Conservation (phyloP, 2,797 vertebrate species). For the Valencia hispanica region DNA sequence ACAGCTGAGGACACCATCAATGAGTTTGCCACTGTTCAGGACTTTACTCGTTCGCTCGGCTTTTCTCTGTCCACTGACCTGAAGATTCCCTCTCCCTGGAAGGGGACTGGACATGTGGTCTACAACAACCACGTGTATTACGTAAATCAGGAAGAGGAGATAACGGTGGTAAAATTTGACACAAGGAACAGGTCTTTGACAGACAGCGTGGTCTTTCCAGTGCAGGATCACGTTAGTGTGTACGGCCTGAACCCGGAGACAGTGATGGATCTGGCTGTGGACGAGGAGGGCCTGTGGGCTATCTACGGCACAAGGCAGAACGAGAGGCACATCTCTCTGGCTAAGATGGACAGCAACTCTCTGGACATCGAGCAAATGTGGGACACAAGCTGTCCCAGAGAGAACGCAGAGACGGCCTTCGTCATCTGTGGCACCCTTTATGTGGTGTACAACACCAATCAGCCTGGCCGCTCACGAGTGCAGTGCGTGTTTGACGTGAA, state of each 20-base stretch:
- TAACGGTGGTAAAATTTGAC: conserved; percentile 91
- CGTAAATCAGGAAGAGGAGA: conserved; percentile 82
- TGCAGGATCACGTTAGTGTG: conserved; percentile 82
- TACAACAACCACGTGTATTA: conserved; percentile 88
- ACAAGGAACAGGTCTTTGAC: conserved; percentile 83
- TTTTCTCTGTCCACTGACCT: conserved; percentile 83
- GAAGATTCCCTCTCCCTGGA: conserved; percentile 89
- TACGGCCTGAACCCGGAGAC: conserved; percentile 88
- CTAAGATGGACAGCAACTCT: conserved; percentile 88
- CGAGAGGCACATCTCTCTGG: conserved; percentile 89
- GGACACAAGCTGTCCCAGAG: conserved; percentile 92
- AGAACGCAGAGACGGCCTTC: conserved; percentile 94
- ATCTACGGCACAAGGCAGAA: conserved; percentile 91
- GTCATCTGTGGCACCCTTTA: conserved; percentile 95
- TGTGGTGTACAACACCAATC: conserved; percentile 94
- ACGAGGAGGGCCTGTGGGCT: conserved; percentile 96
- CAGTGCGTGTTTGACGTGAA: conserved; percentile 97
- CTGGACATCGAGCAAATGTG: conserved; percentile 95
- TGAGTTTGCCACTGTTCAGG: conserved; percentile 87
- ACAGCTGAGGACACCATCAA: conserved; percentile 86
- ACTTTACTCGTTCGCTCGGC: conserved; percentile 87
- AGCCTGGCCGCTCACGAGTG: conserved; percentile 91
- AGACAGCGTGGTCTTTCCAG: conserved; percentile 90
- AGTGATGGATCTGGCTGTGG: conserved; percentile 89
- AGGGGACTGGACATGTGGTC: conserved; percentile 90